Percentiles rank a stretch among this genome's conserved stretches.
phyloP scores from a whole-genome alignment of 2,797 vertebrate genomes.

The Tinamus major region DNA sequence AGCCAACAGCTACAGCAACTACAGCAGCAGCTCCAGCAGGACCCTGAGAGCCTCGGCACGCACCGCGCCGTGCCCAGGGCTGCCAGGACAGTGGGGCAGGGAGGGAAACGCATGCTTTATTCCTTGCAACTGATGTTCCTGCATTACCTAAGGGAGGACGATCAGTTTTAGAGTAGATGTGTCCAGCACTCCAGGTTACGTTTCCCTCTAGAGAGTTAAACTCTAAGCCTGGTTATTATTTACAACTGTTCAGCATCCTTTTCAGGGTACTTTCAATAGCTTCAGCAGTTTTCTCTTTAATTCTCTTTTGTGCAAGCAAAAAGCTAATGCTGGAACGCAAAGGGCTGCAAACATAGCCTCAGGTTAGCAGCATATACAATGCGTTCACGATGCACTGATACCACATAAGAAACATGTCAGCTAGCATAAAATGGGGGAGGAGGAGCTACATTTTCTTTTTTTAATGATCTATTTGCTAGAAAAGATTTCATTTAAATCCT shows the following conservation, averaged over 20 bases:
- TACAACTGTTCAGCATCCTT: conserved; percentile 6
- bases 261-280: background rate
- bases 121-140: background rate
- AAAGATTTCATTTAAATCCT: conserved; percentile 1
- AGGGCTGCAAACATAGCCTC: conserved; percentile 20
- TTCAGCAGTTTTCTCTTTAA: background rate
- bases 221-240: conserved; percentile 4
- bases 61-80: accelerated
- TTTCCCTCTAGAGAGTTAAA: conserved; percentile 1
- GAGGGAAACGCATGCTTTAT: background rate
- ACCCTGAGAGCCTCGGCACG: background rate
- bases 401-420: background rate
- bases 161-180: background rate
- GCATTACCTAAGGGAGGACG: background rate
- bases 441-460: background rate
- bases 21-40: background rate
- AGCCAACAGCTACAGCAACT: background rate
- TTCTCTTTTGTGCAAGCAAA: conserved; percentile 14
- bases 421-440: background rate
- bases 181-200: background rate
- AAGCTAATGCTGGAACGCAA: background rate
- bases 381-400: background rate
- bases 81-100: background rate
- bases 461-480: background rate
- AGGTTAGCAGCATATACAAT: conserved; percentile 14